A percentile compares a stretch with the other conserved stretches of the same genome.
Conservation (phyloP, 2,113 vertebrate genomes). For the Maccullochella peelii region DNA sequence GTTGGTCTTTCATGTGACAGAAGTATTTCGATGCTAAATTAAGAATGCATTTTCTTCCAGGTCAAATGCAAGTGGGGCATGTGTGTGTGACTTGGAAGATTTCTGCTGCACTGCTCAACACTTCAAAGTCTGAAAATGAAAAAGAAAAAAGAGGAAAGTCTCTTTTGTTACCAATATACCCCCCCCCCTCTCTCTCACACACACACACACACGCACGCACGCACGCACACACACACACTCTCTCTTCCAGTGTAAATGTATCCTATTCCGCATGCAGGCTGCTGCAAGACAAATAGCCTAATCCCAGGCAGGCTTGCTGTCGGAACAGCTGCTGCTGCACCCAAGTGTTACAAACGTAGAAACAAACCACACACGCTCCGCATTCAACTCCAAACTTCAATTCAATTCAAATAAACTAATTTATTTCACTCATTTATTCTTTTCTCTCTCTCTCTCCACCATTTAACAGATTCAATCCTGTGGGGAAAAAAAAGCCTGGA, state of each 20-base stretch:
- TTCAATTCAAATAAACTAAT: slow-evolving; percentile 16
- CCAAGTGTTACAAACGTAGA: slow-evolving; percentile 60
- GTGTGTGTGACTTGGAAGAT: slow-evolving; percentile 11
- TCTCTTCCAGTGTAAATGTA: slow-evolving; percentile 54
- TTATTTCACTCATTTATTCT: not conserved
- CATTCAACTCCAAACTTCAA: slow-evolving; percentile 45
- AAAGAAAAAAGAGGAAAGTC: slow-evolving; percentile 45
- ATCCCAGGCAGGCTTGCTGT: slow-evolving; percentile 62
- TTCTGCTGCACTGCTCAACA: slow-evolving; percentile 57
- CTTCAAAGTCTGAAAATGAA: slow-evolving; percentile 51
- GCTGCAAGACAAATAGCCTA: slow-evolving; percentile 75
- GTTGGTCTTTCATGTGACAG: not conserved
- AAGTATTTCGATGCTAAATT: slow-evolving; percentile 27
- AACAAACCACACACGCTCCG: slow-evolving; percentile 20
- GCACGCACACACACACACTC: not conserved
- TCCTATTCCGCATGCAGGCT: slow-evolving; percentile 68
- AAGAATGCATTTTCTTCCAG: slow-evolving; percentile 29
- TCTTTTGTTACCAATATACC: slow-evolving; percentile 54
- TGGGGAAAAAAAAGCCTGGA: not conserved
- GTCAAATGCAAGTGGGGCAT: slow-evolving; percentile 49
- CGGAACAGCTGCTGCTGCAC: slow-evolving; percentile 72
- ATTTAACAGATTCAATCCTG: slow-evolving; percentile 8
- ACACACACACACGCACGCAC: not conserved
- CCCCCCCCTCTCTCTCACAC: not conserved
- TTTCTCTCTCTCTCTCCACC: not conserved